phyloP scores from a whole-genome alignment of 2,888 invertebrate species.

The Andrena bicolor region DNA sequence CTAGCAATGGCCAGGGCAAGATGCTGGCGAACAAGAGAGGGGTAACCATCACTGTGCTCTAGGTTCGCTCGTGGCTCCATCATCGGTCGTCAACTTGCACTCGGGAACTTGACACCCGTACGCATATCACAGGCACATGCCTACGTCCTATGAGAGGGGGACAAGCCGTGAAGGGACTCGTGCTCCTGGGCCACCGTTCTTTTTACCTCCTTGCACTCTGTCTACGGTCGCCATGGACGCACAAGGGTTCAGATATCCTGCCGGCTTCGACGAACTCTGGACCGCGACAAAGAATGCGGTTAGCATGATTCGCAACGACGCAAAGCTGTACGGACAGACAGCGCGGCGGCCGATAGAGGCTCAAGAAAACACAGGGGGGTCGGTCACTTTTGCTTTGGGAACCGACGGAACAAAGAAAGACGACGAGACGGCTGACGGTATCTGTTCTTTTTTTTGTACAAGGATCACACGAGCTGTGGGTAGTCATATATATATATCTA shows the following conservation, averaged over 20 bases:
- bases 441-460: constrained; percentile 48
- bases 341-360: constrained; percentile 31
- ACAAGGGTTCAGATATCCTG: no score
- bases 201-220: constrained; percentile 44
- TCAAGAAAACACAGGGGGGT: constrained; percentile 17
- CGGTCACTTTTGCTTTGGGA: constrained; percentile 58
- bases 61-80: constrained; percentile 40
- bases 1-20: background rate
- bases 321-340: constrained; percentile 51
- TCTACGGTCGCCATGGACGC: constrained; percentile 23
- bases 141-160: background rate
- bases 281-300: constrained; percentile 3
- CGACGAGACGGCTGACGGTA: constrained; percentile 54
- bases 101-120: background rate
- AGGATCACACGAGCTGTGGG: constrained; percentile 64
- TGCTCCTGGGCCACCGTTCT: no score
- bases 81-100: constrained; percentile 6
- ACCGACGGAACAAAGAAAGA: constrained; percentile 47
- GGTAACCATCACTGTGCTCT: constrained; percentile 59
- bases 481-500: constrained; percentile 58
- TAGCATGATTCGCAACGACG: constrained; percentile 37
- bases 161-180: constrained; percentile 4
- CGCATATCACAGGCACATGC: background rate
- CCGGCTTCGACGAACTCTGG: background rate
- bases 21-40: constrained; percentile 12